Percentiles rank a stretch among this genome's conserved stretches.
Conservation (phyloP, 92 coral and sea anemone genomes). For the Epizoanthus illoricatus region DNA sequence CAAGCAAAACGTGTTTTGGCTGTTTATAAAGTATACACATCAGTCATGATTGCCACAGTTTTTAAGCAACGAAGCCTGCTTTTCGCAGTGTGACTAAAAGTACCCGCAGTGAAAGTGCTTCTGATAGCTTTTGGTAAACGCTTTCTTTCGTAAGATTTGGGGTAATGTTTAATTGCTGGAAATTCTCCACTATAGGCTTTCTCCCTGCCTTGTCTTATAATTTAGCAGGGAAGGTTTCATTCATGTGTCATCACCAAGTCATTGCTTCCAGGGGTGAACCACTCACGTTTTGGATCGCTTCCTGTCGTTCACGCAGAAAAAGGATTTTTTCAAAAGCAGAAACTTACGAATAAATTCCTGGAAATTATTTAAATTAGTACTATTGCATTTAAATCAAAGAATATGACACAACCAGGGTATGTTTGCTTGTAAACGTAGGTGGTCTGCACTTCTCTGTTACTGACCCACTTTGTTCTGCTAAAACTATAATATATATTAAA, state of each 20-base stretch:
- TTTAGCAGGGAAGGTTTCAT: not conserved
- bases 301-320: too few relatives aligned
- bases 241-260: conserved; percentile 1
- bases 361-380: too few relatives aligned
- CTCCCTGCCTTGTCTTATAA: not conserved
- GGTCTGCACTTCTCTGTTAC: not conserved
- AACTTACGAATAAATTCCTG: not conserved
- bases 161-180: not conserved
- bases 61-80: not conserved
- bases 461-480: not conserved
- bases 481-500: not conserved
- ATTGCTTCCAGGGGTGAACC: conserved; percentile 3
- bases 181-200: not conserved
- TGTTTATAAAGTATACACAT: conserved; percentile 8
- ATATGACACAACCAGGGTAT: not conserved
- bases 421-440: not conserved
- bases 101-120: not conserved
- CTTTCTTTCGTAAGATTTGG: not conserved
- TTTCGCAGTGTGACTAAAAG: not conserved
- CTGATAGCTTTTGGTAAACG: not conserved
- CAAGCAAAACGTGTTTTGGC: not conserved
- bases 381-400: too few relatives aligned
- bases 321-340: not conserved
- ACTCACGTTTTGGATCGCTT: not conserved
- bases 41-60: not conserved